A percentile compares a stretch with the other conserved stretches of the same genome.
phyloP scores from a whole-genome alignment of 2,113 vertebrate species.

The Pelecanoides urinatrix region DNA sequence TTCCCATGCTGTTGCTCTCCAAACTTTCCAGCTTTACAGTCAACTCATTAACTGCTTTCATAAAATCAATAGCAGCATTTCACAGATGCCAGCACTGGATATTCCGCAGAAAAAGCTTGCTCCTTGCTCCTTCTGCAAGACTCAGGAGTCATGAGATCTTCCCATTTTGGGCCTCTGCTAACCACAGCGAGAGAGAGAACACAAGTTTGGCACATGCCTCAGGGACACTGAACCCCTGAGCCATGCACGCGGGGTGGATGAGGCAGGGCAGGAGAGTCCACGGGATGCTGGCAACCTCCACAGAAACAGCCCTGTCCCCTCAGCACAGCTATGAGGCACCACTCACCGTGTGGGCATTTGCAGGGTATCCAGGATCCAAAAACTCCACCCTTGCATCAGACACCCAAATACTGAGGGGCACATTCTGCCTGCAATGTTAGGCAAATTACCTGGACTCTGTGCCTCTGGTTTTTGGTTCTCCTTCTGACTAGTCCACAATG shows the following conservation, averaged over 20 bases:
- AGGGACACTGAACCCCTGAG: background rate
- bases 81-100: background rate
- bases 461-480: background rate
- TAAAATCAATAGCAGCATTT: background rate
- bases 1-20: background rate
- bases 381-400: background rate
- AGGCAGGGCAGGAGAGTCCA: background rate
- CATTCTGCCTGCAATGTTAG: background rate
- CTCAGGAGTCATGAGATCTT: background rate
- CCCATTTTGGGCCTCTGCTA: background rate
- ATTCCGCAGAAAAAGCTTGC: background rate
- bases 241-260: rapidly evolving
- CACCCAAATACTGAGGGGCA: background rate
- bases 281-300: rapidly evolving
- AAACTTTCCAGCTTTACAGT: background rate
- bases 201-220: background rate
- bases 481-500: rapidly evolving
- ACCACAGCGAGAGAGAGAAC: background rate
- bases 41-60: background rate
- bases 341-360: rapidly evolving
- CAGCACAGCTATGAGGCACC: background rate
- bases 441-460: background rate
- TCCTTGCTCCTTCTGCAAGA: background rate
- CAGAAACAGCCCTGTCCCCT: background rate
- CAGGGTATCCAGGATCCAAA: background rate